Evolutionary conservation across 2,888 invertebrate species (phyloP).

Genomic region (Aelia acuminata): DNA sequence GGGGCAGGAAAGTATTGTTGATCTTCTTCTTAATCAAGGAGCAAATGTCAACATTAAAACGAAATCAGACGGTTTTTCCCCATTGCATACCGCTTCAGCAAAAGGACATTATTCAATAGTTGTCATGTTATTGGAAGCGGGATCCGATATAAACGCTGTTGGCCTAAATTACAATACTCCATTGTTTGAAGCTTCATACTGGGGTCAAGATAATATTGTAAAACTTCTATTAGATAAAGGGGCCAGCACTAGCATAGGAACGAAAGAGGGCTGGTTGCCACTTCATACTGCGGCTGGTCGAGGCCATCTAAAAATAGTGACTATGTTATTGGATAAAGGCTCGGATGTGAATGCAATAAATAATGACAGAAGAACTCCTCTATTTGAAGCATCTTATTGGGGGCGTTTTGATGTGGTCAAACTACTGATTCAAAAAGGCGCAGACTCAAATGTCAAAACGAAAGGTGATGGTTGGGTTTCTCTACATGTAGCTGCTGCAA

Average conservation of each 20-base stretch:
- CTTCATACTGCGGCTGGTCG: neutral
- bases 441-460: neutral
- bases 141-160: neutral
- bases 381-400: neutral
- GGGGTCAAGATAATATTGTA: slow-evolving; percentile 9
- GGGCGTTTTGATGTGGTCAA: neutral
- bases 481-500: neutral
- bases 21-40: neutral
- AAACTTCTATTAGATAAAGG: neutral
- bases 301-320: neutral
- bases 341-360: slow-evolving; percentile 6
- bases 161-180: neutral
- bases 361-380: neutral
- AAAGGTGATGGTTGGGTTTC: neutral
- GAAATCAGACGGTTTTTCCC: neutral
- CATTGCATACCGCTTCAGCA: neutral
- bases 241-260: neutral
- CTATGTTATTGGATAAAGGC: neutral
- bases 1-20: neutral
- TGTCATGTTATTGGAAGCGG: neutral
- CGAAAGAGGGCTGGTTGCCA: neutral
- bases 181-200: slow-evolving; percentile 15
- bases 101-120: neutral
- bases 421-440: neutral
- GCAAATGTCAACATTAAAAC: neutral